Evolutionary conservation across 2,888 invertebrate genomes (phyloP).

Genomic region (Danaus chrysippus): DNA sequence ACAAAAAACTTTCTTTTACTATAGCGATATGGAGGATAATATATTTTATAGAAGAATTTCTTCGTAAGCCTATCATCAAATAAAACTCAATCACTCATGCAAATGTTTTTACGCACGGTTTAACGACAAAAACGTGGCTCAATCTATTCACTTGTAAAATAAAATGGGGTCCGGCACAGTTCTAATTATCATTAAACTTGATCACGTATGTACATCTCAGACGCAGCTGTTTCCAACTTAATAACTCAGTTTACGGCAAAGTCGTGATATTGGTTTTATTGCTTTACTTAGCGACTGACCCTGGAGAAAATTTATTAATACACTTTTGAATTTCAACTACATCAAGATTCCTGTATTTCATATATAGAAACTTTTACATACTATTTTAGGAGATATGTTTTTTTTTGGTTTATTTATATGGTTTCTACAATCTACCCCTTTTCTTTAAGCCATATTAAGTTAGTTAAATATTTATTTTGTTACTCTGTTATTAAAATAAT

Average conservation of each 20-base stretch:
- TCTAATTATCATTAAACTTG: slow-evolving; percentile 40
- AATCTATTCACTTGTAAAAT: slow-evolving; percentile 28
- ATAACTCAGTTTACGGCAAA: slow-evolving; percentile 36
- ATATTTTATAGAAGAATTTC: slow-evolving; percentile 1
- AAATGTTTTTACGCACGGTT: slow-evolving; percentile 34
- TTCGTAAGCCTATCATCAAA: slow-evolving; percentile 29
- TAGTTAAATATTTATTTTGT: too few relatives aligned
- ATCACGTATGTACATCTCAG: slow-evolving; percentile 34
- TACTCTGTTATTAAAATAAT: too few relatives aligned
- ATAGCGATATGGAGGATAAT: background rate
- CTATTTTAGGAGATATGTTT: too few relatives aligned
- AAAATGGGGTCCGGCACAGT: slow-evolving; percentile 26
- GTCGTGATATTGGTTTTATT: slow-evolving; percentile 30
- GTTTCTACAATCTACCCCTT: too few relatives aligned
- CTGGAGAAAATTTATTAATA: slow-evolving; percentile 21
- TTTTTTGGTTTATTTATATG: too few relatives aligned
- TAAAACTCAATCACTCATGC: slow-evolving; percentile 38
- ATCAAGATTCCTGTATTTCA: too few relatives aligned
- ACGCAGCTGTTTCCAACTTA: slow-evolving; percentile 37
- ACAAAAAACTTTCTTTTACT: background rate
- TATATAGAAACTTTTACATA: too few relatives aligned
- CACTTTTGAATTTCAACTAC: too few relatives aligned
- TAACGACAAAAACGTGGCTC: slow-evolving; percentile 33
- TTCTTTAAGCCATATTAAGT: too few relatives aligned
- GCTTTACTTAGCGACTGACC: slow-evolving; percentile 24